These are phyloP conservation scores for Andrena cerasifolii DNA, from an alignment of 1,140 invertebrate species.

Conservation along the genomic window DNA sequence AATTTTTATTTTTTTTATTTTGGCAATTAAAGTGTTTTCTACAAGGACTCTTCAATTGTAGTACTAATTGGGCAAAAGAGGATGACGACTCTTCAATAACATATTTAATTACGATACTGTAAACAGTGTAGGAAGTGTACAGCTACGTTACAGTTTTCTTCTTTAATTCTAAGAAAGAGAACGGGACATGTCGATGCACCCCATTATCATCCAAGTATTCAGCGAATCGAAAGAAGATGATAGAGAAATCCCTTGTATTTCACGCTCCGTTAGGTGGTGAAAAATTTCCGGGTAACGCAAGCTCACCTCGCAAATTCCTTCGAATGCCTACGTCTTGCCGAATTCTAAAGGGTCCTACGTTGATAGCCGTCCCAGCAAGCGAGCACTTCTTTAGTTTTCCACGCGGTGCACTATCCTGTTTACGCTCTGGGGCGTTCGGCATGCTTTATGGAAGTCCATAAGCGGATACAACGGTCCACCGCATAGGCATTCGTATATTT, in stretches of 20 bases:
- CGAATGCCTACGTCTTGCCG: background rate
- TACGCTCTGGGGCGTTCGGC: constrained; percentile 53
- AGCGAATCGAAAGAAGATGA: constrained; percentile 21
- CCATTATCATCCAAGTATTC: background rate
- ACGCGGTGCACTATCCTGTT: constrained; percentile 29
- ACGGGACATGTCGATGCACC: background rate
- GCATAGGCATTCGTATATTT: constrained; percentile 56
- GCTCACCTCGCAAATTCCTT: constrained; percentile 14
- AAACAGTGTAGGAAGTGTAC: too few species aligned
- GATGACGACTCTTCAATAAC: too few species aligned
- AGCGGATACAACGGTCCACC: constrained; percentile 62
- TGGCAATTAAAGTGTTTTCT: too few species aligned
- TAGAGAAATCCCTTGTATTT: too few species aligned
- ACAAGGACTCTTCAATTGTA: too few species aligned
- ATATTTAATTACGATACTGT: too few species aligned
- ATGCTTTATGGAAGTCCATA: constrained; percentile 53
- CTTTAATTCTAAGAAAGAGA: background rate
- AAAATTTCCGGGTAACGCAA: constrained; percentile 18
- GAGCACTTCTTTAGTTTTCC: constrained; percentile 38
- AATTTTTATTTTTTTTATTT: too few species aligned
- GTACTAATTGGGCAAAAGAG: too few species aligned
- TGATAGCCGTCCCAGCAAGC: constrained; percentile 4
- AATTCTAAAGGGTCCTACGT: too few species aligned
- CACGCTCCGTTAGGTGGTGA: background rate
- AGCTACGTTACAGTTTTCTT: background rate